Conservation (phyloP, 1,140 invertebrate genomes). For the Cydia pomonella region DNA sequence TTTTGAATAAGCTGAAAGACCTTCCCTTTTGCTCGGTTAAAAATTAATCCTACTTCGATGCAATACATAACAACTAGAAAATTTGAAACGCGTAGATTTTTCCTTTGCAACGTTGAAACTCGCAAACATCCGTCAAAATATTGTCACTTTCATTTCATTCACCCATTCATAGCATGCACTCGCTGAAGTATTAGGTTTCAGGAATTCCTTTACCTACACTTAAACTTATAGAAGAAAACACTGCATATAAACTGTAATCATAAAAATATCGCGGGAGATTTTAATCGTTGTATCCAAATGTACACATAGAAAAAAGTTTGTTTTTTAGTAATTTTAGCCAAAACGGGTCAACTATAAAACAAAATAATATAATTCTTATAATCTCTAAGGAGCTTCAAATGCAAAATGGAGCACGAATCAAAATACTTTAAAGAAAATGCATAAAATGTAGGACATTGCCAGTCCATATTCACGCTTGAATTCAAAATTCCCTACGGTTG, state of each 20-base stretch:
- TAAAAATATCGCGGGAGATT: not conserved
- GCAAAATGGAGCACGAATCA: no score
- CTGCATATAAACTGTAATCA: no score
- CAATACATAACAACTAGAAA: slow-evolving; percentile 11
- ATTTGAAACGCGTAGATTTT: slow-evolving; percentile 17
- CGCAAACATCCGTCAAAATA: slow-evolving; percentile 32
- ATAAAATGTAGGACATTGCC: no score
- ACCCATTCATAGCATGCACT: not conserved
- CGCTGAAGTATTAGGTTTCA: not conserved
- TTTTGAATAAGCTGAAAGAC: no score
- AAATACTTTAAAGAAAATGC: no score
- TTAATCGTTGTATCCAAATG: not conserved
- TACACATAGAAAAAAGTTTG: not conserved
- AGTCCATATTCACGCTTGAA: not conserved
- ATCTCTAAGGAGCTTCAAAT: no score
- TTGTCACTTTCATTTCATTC: slow-evolving; percentile 9
- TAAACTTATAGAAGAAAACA: not conserved
- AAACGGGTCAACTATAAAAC: no score
- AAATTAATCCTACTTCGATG: not conserved
- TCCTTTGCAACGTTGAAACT: slow-evolving; percentile 9
- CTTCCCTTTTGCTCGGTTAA: not conserved
- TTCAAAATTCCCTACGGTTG: not conserved
- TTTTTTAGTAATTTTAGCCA: no score
- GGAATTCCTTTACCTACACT: not conserved
- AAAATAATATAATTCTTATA: no score